Percentiles rank a stretch among this genome's conserved stretches.
These are phyloP conservation scores for Galerucella calmariensis DNA, from an alignment of 2,888 invertebrate species.

Conservation along the genomic window DNA sequence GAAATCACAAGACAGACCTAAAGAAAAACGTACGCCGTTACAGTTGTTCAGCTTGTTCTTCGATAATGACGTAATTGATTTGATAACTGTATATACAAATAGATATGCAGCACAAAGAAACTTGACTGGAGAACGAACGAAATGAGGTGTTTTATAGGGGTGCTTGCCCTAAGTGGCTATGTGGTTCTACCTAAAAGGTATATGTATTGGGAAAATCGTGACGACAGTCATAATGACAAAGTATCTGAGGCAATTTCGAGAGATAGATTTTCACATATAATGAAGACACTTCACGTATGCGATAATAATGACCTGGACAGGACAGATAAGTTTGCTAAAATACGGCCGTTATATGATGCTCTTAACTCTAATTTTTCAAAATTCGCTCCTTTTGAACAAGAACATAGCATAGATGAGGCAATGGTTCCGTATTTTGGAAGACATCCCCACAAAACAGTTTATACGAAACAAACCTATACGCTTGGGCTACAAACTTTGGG, in stretches of 20 bases:
- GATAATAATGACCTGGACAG: too few relatives aligned
- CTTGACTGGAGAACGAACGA: slow-evolving; percentile 15
- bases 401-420: too few relatives aligned
- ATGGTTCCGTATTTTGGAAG: too few relatives aligned
- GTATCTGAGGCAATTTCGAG: background rate
- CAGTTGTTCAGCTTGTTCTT: slow-evolving; percentile 2
- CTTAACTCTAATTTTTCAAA: too few relatives aligned
- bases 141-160: slow-evolving; percentile 36
- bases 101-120: slow-evolving; percentile 30
- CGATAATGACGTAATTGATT: slow-evolving; percentile 10
- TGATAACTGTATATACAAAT: slow-evolving; percentile 17
- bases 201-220: slow-evolving; percentile 20
- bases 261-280: too few relatives aligned
- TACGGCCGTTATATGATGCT: too few relatives aligned
- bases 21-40: slow-evolving; percentile 4
- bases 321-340: too few relatives aligned
- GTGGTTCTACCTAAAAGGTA: slow-evolving; percentile 32
- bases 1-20: background rate
- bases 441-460: too few relatives aligned
- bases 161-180: slow-evolving; percentile 38
- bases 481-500: too few relatives aligned
- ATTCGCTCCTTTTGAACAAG: too few relatives aligned
- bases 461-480: too few relatives aligned
- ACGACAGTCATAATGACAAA: slow-evolving; percentile 13
- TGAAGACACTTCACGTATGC: too few relatives aligned